Base-by-base conservation (phyloP, 53 echinoderm and acorn worm species). In the Stichopus horrens region DNA sequence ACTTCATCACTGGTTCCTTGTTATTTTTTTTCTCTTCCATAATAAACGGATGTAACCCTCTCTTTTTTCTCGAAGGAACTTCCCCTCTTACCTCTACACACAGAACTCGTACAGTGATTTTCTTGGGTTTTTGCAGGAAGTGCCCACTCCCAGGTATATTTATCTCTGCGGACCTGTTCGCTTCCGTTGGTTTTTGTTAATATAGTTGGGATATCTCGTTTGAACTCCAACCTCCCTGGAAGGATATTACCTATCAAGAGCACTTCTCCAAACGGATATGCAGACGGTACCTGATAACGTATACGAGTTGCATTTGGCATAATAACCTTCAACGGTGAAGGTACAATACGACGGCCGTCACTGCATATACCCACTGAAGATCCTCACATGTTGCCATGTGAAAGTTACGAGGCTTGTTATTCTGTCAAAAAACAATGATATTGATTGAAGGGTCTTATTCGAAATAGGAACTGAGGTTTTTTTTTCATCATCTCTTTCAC, bases 171-270 rank as follows among this genome's bases (percentile, higher is more conserved):
- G 79, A 54, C 79, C 55, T 78, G 79, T 16, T 55, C 55, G 53
- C 79, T 78, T 78, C 79, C 79, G 79, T 55, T 78, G 37, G 14
- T 11, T 37, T 7, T 8, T 51, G 52, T 55, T 78, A 8, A 55
- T 55, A 53, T 51, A 52, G 52, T 4, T 55, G 79, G 63, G 63
- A 21, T 78, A 19, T 55, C 79, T 78, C 8, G 79, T 37, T 16
- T 78, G 79, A 55, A 53, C 55, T 78, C n/a, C 55, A 78, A 78
- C 53, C 79, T 14, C 63, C 53, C n/a, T 78, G 19, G 53, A 55
- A 78, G 79, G 79, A 78, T 78, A 78, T 78, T 54, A n/a, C 79
- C 54, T 78, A 78, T 78, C 37, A 78, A 78, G 54, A 53, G 18
- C 55, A 55, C 54, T 16, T 18, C 56, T 18, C 23, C 11, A 8